These are phyloP conservation scores for Procambarus clarkii DNA, from an alignment of 1,140 invertebrate genomes.

Conservation along the genomic window DNA sequence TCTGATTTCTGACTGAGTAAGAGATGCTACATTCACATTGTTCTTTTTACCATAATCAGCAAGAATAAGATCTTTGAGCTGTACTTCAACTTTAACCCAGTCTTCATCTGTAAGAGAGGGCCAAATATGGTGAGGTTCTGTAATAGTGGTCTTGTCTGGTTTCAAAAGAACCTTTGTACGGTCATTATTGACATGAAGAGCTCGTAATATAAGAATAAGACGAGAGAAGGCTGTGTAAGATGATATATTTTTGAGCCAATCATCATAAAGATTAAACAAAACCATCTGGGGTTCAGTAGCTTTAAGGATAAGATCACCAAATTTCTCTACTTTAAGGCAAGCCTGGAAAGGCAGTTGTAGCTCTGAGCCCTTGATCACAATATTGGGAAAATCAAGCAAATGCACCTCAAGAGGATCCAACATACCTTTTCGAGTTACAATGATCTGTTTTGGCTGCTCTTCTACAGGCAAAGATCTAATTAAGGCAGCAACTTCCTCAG, in stretches of 20 bases:
- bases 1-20: constrained; percentile 99
- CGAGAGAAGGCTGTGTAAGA: constrained; percentile 98
- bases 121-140: constrained; percentile 99
- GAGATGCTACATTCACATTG: constrained; percentile 98
- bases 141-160: constrained; percentile 98
- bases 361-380: constrained; percentile 99
- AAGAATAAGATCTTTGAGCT: constrained; percentile 97
- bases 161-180: constrained; percentile 98
- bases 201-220: constrained; percentile 96
- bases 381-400: constrained; percentile 99
- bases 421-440: constrained; percentile 99
- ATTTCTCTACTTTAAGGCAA: constrained; percentile 99
- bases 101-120: constrained; percentile 97
- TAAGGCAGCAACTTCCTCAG: constrained; percentile 99
- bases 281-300: constrained; percentile 99
- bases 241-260: constrained; percentile 98
- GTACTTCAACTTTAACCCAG: constrained; percentile 99
- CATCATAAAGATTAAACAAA: constrained; percentile 99
- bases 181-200: constrained; percentile 99
- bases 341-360: constrained; percentile 99
- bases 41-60: constrained; percentile 99
- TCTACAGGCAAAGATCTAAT: constrained; percentile 99
- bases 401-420: constrained; percentile 99
- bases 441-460: constrained; percentile 99
- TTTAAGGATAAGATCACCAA: constrained; percentile 98